Evolutionary conservation across 1,140 invertebrate genomes (phyloP), one percentile per base, ranked within the genome.

Genomic region (Muscidifurax raptorellus): DNA sequence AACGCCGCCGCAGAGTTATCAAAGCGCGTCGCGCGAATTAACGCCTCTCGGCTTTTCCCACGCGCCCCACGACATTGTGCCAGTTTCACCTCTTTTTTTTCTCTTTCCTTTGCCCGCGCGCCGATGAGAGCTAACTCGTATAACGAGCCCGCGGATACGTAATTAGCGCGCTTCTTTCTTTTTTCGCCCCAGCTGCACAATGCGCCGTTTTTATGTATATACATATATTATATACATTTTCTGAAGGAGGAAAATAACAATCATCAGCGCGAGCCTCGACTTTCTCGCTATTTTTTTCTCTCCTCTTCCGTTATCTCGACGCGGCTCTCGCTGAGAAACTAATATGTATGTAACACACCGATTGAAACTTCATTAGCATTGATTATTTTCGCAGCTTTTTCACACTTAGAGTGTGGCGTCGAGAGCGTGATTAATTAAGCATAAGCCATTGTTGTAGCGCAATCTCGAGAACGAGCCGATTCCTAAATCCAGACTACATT

Each of bases 81-180:
- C 18, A 80, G 77, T 80, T 85, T 85, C 40, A n/a, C 71, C 40
- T 28, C n/a, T 71, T 15, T 47, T 32, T 80, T 80, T 75, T 18
- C 30, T 80, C 27, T 67, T 81, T 28, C 25, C n/a, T 52, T 80
- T n/a, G 3, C 15, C 18, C n/a, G n/a, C n/a, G 15, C 15, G 5
- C 6, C 67, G 27, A 28, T 2, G 18, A 12, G 52, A 22, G 18
- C 47, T 59, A n/a, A 7, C 52, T 59, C 52, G n/a, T n/a, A 44
- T 59, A 69, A 67, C 40, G 40, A 47, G 67, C 27, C 13, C 27
- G 18, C 25, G 12, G 9, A 22, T 79, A 18, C 66, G 27, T 67
- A 84, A 84, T 84, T 84, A 72, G 67, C 22, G 27, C 75, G 12
- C 27, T 72, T 81, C 69, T 81, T 72, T 81, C 69, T 81, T 32